Conservation (phyloP, 2,797 vertebrate species). For the Thamnophis elegans region DNA sequence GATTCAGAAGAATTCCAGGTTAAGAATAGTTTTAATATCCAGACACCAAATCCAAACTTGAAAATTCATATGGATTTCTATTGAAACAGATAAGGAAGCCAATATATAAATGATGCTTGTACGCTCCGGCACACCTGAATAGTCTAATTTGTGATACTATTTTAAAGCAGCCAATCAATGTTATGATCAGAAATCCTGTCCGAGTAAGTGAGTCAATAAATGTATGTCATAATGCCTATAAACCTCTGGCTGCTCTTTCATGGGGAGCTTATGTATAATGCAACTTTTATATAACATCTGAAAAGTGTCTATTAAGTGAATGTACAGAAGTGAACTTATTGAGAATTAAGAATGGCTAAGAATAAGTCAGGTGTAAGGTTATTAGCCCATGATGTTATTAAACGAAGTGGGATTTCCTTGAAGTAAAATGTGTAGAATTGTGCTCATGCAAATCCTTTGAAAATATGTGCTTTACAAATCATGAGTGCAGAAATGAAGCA, state of each 20-base stretch:
- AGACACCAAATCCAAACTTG: not conserved
- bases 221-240: not conserved
- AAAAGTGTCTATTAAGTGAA: not conserved
- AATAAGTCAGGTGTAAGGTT: not conserved
- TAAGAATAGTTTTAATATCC: not conserved
- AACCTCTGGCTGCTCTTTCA: not conserved
- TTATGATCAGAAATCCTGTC: not conserved
- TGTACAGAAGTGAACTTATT: not conserved
- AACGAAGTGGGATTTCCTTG: not conserved
- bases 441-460: not conserved
- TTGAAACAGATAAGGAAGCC: not conserved
- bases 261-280: not conserved
- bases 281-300: not conserved
- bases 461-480: not conserved
- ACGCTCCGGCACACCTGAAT: too few species aligned
- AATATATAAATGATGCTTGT: not conserved
- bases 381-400: not conserved
- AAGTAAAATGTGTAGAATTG: not conserved
- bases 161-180: not conserved
- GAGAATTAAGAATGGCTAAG: not conserved
- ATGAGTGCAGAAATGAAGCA: not conserved
- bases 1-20: not conserved
- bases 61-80: not conserved
- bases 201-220: not conserved
- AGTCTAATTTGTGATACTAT: not conserved